Percentiles rank a stretch among this genome's conserved stretches.
These are phyloP conservation scores for Bombus pascuorum DNA, from an alignment of 1,140 invertebrate species.

Conservation along the genomic window DNA sequence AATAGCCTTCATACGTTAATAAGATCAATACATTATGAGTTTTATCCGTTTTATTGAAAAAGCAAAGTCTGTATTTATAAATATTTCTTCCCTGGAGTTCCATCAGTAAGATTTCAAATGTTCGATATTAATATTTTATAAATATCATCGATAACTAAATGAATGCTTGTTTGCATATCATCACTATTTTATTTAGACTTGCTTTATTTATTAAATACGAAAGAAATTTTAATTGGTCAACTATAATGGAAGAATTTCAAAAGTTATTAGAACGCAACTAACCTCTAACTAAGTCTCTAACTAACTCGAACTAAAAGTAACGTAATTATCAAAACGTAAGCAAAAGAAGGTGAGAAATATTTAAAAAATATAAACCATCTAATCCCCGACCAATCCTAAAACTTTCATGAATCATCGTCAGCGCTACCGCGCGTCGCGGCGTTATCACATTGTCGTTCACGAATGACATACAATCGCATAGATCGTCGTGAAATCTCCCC, in stretches of 20 bases:
- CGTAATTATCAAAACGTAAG: not conserved
- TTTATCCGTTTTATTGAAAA: not conserved
- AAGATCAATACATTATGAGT: not conserved
- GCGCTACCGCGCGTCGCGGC: too few species aligned
- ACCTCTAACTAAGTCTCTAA: not conserved
- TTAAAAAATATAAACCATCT: not conserved
- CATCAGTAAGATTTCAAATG: not conserved
- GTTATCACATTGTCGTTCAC: not conserved
- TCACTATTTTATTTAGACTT: not conserved
- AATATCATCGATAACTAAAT: not conserved
- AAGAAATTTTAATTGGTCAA: not conserved
- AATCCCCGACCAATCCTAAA: not conserved
- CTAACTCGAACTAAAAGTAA: too few species aligned
- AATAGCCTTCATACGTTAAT: not conserved
- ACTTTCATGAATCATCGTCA: not conserved
- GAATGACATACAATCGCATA: not conserved
- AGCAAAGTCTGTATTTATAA: not conserved
- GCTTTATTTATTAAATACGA: not conserved
- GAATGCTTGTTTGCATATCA: not conserved
- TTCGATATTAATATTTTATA: not conserved
- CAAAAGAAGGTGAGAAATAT: too few species aligned
- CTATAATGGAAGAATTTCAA: not conserved
- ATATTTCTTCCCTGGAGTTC: not conserved
- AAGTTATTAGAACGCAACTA: not conserved
- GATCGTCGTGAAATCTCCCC: conserved; percentile 35